Evolutionary conservation across 2,113 vertebrate species (phyloP).

Genomic region (Rhea americana): DNA sequence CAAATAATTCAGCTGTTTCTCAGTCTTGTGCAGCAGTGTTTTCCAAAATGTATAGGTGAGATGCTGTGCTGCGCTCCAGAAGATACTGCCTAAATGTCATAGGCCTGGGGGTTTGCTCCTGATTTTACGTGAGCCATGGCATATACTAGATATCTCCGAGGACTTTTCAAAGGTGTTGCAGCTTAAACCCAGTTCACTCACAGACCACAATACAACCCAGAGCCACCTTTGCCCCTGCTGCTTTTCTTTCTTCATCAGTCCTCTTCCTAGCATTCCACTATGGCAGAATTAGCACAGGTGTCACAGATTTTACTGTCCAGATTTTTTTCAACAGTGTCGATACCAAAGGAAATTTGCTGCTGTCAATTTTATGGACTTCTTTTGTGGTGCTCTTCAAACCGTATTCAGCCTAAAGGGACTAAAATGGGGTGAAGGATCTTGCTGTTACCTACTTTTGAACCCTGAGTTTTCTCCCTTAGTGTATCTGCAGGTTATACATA

Average conservation of each 20-base stretch:
- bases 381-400: background rate
- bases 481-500: background rate
- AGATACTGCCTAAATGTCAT: background rate
- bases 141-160: background rate
- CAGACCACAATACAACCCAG: fast-evolving
- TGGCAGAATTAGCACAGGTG: background rate
- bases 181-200: background rate
- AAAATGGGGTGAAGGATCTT: background rate
- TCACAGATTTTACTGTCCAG: background rate
- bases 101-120: background rate
- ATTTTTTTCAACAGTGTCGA: background rate
- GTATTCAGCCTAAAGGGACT: background rate
- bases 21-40: background rate
- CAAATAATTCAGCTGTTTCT: background rate
- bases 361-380: background rate
- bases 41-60: background rate
- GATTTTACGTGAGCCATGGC: too few species aligned
- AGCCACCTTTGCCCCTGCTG: background rate
- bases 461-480: background rate
- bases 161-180: background rate
- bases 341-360: background rate
- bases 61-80: background rate
- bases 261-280: background rate
- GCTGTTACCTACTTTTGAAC: background rate
- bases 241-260: background rate